Base-by-base conservation (phyloP, 92 coral and sea anemone genomes). In the Umimayanthus chanpuru region DNA sequence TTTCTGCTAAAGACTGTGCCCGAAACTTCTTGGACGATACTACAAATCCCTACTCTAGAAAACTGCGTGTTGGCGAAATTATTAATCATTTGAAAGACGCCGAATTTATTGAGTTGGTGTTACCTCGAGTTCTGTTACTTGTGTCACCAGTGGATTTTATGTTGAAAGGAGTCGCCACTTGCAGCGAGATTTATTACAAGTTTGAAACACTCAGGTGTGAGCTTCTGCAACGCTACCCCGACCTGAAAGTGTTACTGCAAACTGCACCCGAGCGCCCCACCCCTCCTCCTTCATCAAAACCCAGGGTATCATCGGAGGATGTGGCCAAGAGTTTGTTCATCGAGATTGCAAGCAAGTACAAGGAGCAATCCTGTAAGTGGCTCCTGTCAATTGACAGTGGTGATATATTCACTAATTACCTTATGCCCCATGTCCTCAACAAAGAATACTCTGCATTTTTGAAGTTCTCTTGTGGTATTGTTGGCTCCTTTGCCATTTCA, bases 381-480 rank as follows among this genome's bases (percentile, higher is more conserved):
- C 49, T 85, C 30, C 39, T 73, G 43, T 39, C 76, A 71, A 28
- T 72, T 44, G 88, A 73, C 47, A 41, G 72, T 85, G 88, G 88
- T 41, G 70, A 77, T n/a, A 38, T 85, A 36, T 43, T 85, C 41
- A 49, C 40, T 20, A 64, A 50, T 3, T 85, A 32, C 0, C 79
- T 73, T 11, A 85, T 73, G 88, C 81, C 80, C 26, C n/a, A 47
- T 65, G 80, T 85, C 39, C 77, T 85, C 65, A 73, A 85, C 70
- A 72, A 61, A n/a, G 53, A 72, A 23, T 23, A 85, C 44, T 44
- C 80, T 0, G 81, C 71, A 23, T 85, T 85, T 44, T 49, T 72
- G 68, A 77, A 73, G 11, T 85, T 85, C 20, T 85, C 79, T n/a
- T 85, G 88, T 85, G 81, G 81, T 47, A 44, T 85, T 71, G 81